Percentiles rank a stretch among this genome's conserved stretches.
phyloP scores from a whole-genome alignment of 2,113 vertebrate genomes.

The Dasyornis broadbenti region DNA sequence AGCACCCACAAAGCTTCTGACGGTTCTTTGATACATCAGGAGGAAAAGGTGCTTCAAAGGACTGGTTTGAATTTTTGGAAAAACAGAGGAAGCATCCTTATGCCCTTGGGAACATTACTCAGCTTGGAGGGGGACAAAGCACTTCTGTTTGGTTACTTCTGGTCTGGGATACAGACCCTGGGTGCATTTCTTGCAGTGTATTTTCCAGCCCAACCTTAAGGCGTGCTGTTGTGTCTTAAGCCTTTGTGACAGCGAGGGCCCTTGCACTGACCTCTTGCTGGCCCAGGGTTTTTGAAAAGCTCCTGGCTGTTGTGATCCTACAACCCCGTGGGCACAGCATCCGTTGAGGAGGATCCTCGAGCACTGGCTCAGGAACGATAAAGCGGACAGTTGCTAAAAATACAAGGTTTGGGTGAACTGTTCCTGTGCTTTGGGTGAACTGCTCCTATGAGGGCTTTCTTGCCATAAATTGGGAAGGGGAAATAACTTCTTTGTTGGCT shows the following conservation, averaged over 20 bases:
- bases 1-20: not conserved
- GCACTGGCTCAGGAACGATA: rapidly evolving
- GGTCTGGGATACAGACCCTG: not conserved
- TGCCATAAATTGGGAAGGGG: not conserved
- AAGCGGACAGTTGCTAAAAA: not conserved
- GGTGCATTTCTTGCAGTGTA: rapidly evolving
- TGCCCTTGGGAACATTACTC: not conserved
- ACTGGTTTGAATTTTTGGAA: not conserved
- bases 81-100: not conserved
- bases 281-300: not conserved
- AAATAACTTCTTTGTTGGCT: not conserved
- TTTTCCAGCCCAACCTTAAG: not conserved
- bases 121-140: not conserved
- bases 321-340: rapidly evolving
- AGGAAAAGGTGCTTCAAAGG: conserved; percentile 23
- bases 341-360: rapidly evolving
- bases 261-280: not conserved
- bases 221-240: not conserved
- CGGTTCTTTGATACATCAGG: not conserved
- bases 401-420: not conserved
- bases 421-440: not conserved
- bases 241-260: not conserved
- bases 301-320: not conserved
- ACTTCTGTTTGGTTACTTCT: not conserved
- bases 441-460: not conserved